Conservation (phyloP, 2,888 invertebrate species). For the Cataglyphis albicans region DNA sequence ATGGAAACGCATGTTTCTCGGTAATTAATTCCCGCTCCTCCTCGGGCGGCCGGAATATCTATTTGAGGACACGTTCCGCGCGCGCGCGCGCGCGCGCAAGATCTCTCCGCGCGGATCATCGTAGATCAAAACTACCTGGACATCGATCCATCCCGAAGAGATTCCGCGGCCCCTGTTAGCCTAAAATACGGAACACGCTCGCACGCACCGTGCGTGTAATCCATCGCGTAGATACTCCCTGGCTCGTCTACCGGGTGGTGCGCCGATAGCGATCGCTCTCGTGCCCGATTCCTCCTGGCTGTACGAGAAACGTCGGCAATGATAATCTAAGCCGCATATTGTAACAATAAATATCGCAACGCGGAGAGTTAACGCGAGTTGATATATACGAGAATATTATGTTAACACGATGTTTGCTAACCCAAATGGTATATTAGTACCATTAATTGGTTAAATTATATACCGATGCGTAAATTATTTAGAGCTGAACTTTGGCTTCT, state of each 20-base stretch:
- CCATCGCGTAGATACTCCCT: conserved; percentile 55
- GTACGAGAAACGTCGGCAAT: conserved; percentile 23
- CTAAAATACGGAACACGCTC: conserved; percentile 64
- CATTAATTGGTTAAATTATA: conserved; percentile 33
- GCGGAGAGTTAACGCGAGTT: conserved; percentile 32
- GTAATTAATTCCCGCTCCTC: conserved; percentile 70
- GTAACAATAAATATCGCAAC: conserved; percentile 42
- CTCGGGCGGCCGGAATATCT: conserved; percentile 54
- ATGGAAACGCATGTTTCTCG: conserved; percentile 70
- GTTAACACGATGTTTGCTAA: conserved; percentile 28
- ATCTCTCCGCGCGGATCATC: conserved; percentile 59
- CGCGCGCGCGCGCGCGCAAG: conserved; percentile 15
- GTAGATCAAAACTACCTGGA: conserved; percentile 63
- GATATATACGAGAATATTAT: conserved; percentile 38
- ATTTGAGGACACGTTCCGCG: conserved; percentile 65
- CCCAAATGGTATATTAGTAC: conserved; percentile 7
- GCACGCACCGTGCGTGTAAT: conserved; percentile 62
- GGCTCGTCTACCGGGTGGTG: conserved; percentile 47
- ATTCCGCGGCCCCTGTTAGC: conserved; percentile 62
- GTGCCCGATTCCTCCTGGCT: not conserved
- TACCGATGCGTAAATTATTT: not conserved
- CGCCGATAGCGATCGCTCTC: conserved; percentile 22
- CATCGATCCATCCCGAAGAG: conserved; percentile 69
- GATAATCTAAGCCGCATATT: conserved; percentile 50
- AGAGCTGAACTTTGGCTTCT: not conserved